Conservation (phyloP, 2,888 invertebrate genomes). For the Sphaerophoria taeniata region DNA sequence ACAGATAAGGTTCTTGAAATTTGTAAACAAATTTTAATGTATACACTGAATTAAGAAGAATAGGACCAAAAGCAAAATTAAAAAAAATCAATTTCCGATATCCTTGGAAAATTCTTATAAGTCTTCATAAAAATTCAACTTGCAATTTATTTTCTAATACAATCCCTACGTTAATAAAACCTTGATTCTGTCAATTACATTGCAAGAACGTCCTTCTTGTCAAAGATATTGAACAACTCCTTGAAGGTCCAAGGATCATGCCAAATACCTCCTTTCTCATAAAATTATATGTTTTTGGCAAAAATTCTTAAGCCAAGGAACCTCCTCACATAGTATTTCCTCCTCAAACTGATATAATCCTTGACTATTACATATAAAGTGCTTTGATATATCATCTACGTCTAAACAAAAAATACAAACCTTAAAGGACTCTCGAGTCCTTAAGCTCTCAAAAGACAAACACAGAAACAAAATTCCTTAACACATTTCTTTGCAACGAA, state of each 20-base stretch:
- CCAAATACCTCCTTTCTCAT: background rate
- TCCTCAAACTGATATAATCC: background rate
- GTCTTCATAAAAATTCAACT: too few species aligned
- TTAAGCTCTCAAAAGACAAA: conserved; percentile 23
- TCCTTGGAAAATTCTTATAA: too few species aligned
- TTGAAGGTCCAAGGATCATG: background rate
- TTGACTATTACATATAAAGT: conserved; percentile 28
- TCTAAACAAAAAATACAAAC: conserved; percentile 1
- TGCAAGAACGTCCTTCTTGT: background rate
- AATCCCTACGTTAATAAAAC: too few species aligned
- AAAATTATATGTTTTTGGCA: conserved; percentile 20
- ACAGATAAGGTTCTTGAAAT: too few species aligned
- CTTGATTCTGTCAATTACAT: background rate
- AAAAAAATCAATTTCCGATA: too few species aligned
- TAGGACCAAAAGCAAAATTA: too few species aligned
- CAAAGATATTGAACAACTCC: background rate
- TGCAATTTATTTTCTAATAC: too few species aligned
- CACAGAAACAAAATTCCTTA: conserved; percentile 49
- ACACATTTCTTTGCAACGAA: background rate
- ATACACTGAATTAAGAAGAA: too few species aligned
- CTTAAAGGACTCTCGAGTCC: conserved; percentile 38
- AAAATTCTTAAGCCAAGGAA: background rate
- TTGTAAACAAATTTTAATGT: too few species aligned
- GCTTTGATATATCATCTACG: background rate
- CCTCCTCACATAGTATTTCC: conserved; percentile 2